Evolutionary conservation across 2,888 invertebrate genomes (phyloP).

Genomic region (Abrostola triplasia): DNA sequence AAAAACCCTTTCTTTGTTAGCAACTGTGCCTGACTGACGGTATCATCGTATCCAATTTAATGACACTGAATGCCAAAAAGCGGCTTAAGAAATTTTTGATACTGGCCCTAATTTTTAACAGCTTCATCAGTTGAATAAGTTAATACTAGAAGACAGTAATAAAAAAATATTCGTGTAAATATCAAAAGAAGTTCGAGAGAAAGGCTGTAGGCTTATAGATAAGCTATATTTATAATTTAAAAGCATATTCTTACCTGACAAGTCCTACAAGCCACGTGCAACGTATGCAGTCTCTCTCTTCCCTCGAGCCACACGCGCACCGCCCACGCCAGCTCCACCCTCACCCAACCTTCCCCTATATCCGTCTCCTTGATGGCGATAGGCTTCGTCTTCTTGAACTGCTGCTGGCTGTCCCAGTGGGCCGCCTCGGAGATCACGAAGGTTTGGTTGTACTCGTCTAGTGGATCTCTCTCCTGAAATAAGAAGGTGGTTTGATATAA

Average conservation of each 20-base stretch:
- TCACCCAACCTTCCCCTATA: conserved; percentile 93
- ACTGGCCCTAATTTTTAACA: too few species aligned
- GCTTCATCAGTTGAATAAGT: too few species aligned
- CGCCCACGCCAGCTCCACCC: conserved; percentile 93
- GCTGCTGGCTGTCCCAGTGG: conserved; percentile 91
- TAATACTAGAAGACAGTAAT: too few species aligned
- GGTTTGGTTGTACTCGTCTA: conserved; percentile 91
- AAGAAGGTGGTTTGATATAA: neutral
- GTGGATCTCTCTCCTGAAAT: conserved; percentile 86
- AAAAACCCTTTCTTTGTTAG: too few species aligned
- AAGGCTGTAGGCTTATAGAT: too few species aligned
- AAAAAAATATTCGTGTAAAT: too few species aligned
- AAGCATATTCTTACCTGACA: conserved; percentile 85
- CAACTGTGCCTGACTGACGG: too few species aligned
- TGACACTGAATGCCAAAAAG: too few species aligned
- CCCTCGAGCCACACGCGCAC: conserved; percentile 93
- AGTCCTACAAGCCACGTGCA: conserved; percentile 93
- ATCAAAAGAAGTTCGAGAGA: too few species aligned
- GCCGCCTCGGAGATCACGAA: conserved; percentile 94
- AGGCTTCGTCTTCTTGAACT: conserved; percentile 93
- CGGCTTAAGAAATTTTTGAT: too few species aligned
- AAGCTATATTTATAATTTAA: too few species aligned
- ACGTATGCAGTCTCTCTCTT: conserved; percentile 90
- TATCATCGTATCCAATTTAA: too few species aligned
- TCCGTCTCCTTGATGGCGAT: conserved; percentile 94